Percentiles rank a stretch among this genome's conserved stretches.
These are phyloP conservation scores for Nothobranchius furzeri DNA, from an alignment of 2,113 vertebrate genomes.

Conservation along the genomic window DNA sequence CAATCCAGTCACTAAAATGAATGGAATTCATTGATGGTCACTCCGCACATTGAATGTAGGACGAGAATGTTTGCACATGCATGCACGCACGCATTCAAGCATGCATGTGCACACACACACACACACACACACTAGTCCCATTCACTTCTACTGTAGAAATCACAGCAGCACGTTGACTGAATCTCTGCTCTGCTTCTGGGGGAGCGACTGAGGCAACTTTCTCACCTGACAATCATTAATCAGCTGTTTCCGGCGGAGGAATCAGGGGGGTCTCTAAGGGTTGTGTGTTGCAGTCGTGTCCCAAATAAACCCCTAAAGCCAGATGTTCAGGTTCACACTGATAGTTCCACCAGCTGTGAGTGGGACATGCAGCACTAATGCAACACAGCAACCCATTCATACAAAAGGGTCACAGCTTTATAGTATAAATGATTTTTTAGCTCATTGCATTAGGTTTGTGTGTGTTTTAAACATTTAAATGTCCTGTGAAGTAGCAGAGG, in stretches of 20 bases:
- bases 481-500: no score
- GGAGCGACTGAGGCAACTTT: neutral
- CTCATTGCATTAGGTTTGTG: no score
- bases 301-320: slow-evolving; percentile 56
- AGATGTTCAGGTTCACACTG: slow-evolving; percentile 61
- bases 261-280: slow-evolving; percentile 14
- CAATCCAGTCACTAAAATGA: no score
- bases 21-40: no score
- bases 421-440: no score
- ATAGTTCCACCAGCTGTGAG: slow-evolving; percentile 59
- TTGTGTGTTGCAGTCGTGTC: slow-evolving; percentile 49
- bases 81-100: no score
- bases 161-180: neutral
- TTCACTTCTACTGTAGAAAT: neutral
- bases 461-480: no score
- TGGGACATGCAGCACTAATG: slow-evolving; percentile 65
- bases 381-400: slow-evolving; percentile 35
- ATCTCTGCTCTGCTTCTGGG: neutral
- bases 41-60: no score
- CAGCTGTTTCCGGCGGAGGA: slow-evolving; percentile 50
- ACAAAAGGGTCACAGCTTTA: neutral
- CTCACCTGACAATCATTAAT: slow-evolving; percentile 58
- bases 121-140: no score
- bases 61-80: no score
- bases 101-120: no score